phyloP scores from a whole-genome alignment of 2,113 vertebrate genomes.

The Regulus satrapa region DNA sequence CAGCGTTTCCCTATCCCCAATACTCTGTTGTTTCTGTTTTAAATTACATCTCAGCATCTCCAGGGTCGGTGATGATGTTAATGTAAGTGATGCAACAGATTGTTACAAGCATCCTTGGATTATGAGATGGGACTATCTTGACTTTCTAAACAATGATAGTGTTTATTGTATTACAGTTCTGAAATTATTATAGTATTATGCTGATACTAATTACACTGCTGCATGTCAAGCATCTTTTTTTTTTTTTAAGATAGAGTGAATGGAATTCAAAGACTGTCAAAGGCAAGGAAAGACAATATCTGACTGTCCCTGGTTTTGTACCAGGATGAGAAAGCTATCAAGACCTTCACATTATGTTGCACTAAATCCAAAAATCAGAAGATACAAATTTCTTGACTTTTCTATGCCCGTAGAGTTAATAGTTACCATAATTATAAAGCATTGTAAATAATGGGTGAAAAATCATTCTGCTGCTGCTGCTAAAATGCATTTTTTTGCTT shows the following conservation, averaged over 20 bases:
- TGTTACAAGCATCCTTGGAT: slow-evolving; percentile 22
- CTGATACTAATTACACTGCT: neutral
- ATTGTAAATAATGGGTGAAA: neutral
- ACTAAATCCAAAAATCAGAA: neutral
- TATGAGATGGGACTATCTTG: neutral
- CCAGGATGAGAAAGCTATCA: neutral
- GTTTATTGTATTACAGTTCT: neutral
- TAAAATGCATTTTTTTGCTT: neutral
- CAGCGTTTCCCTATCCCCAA: neutral
- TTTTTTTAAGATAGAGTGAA: neutral
- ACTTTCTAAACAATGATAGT: neutral
- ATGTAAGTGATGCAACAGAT: slow-evolving; percentile 32
- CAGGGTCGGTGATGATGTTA: slow-evolving; percentile 5
- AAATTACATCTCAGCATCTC: slow-evolving; percentile 10
- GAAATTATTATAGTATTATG: neutral
- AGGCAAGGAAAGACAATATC: slow-evolving; percentile 11
- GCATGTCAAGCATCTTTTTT: neutral
- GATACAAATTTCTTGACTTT: neutral
- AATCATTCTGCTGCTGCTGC: neutral
- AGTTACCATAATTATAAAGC: neutral
- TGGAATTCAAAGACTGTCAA: neutral
- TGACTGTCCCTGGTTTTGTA: neutral
- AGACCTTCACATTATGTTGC: neutral
- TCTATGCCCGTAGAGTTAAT: neutral
- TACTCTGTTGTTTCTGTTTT: neutral